Evolutionary conservation across 2,888 invertebrate species (phyloP).

Genomic region (Trachelus tabidus): DNA sequence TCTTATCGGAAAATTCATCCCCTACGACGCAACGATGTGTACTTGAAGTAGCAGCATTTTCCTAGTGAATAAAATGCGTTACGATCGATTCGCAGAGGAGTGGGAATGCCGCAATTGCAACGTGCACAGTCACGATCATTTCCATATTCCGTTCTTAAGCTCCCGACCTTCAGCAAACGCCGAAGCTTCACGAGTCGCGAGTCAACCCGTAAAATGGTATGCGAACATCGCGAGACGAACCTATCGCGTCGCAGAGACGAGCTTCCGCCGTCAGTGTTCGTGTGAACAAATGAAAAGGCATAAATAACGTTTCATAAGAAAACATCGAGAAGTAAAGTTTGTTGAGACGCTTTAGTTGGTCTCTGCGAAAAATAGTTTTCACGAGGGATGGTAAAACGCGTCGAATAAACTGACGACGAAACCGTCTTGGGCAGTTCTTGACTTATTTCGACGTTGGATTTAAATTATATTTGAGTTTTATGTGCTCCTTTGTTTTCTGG

Average conservation of each 20-base stretch:
- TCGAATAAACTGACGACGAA: neutral
- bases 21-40: neutral
- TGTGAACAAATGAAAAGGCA: neutral
- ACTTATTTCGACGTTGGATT: neutral
- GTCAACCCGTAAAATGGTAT: neutral
- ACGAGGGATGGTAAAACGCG: neutral
- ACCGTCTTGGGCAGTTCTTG: neutral
- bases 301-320: neutral
- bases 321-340: neutral
- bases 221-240: too few relatives aligned
- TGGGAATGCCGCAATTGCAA: neutral
- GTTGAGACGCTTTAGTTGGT: neutral
- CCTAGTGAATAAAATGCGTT: neutral
- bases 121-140: constrained; percentile 11
- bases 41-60: constrained; percentile 4
- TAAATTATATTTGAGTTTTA: neutral
- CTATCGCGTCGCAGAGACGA: too few relatives aligned
- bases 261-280: neutral
- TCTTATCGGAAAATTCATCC: neutral
- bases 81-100: neutral
- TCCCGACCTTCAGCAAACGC: constrained; percentile 23
- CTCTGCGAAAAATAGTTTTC: neutral
- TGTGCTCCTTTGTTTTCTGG: neutral
- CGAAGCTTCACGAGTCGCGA: constrained; percentile 18
- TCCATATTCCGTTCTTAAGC: constrained; percentile 13